phyloP scores from a whole-genome alignment of 2,888 invertebrate genomes.

The Augochlorella aurata region DNA sequence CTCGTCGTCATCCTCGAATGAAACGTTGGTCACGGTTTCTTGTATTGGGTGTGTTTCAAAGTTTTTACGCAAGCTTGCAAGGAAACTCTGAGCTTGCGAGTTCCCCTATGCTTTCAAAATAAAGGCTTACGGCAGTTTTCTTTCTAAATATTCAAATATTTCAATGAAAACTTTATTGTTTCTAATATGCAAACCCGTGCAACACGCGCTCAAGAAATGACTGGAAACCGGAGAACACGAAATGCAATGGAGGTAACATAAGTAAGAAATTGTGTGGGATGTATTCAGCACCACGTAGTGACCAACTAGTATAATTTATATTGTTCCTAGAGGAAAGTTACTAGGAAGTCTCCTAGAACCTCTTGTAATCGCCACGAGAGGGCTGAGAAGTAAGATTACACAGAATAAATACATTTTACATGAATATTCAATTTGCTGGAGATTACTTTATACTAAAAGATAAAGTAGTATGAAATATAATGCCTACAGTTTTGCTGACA shows the following conservation, averaged over 20 bases:
- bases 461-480: neutral
- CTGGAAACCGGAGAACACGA: conserved; percentile 26
- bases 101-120: conserved; percentile 17
- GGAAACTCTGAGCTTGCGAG: conserved; percentile 18
- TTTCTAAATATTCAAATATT: conserved; percentile 4
- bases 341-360: neutral
- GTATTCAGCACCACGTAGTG: conserved; percentile 1
- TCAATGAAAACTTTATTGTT: conserved; percentile 6
- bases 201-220: conserved; percentile 35
- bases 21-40: conserved; percentile 41
- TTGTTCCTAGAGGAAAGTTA: conserved; percentile 3
- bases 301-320: neutral
- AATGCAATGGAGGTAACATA: neutral
- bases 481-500: neutral
- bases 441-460: neutral
- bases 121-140: conserved; percentile 13
- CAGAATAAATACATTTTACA: neutral
- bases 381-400: neutral
- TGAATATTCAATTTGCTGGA: neutral
- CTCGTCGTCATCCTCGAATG: conserved; percentile 81
- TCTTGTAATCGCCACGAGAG: neutral
- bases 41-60: conserved; percentile 6
- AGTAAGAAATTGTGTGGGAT: neutral
- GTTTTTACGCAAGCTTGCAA: conserved; percentile 28
- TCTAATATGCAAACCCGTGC: neutral